Base-by-base conservation (phyloP, 2,888 invertebrate species). In the Fragum sueziense region DNA sequence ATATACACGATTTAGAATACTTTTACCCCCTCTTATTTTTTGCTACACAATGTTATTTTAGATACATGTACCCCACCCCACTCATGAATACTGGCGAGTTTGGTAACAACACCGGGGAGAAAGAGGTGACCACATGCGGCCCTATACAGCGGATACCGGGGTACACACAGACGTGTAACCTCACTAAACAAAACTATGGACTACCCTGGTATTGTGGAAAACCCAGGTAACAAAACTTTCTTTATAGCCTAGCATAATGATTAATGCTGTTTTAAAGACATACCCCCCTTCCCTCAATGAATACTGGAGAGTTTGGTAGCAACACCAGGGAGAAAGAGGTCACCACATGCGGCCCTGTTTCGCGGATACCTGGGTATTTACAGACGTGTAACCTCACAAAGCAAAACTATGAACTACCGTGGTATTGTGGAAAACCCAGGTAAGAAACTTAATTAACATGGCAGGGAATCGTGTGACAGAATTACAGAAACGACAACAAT, bases 381-480 rank as follows among this genome's bases (percentile, higher is more conserved):
- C 9, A n/a, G 14, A 61, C 31, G 14, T 61, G 61, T 61, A 61
- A 61, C 31, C 20, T 61, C 4, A 61, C 61, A 6, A 33, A 31
- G 4, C 20, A 29, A 20, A 25, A 61, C 61, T 29, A 6, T 14
- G 61, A 31, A 61, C 61, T 2, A 4, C 61, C 61, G 3, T 61
- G 61, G 61, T 61, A 61, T 31, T 61, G 61, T 31, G 61, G 61
- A 4, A 61, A 61, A 61, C 61, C 61, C 27, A 61, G 61, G 61
- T 29, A 61, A 31, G n/a, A n/a, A n/a, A n/a, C n/a, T n/a, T n/a
- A n/a, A n/a, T n/a, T n/a, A n/a, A n/a, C n/a, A n/a, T n/a, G n/a
- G n/a, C n/a, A n/a, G n/a, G n/a, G n/a, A n/a, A n/a, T n/a, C n/a
- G n/a, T n/a, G n/a, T n/a, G n/a, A n/a, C n/a, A n/a, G n/a, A n/a